A percentile compares a stretch with the other conserved stretches of the same genome.
Evolutionary conservation across 2,797 vertebrate genomes (phyloP).

Genomic region (Petrocephalus sullivani): DNA sequence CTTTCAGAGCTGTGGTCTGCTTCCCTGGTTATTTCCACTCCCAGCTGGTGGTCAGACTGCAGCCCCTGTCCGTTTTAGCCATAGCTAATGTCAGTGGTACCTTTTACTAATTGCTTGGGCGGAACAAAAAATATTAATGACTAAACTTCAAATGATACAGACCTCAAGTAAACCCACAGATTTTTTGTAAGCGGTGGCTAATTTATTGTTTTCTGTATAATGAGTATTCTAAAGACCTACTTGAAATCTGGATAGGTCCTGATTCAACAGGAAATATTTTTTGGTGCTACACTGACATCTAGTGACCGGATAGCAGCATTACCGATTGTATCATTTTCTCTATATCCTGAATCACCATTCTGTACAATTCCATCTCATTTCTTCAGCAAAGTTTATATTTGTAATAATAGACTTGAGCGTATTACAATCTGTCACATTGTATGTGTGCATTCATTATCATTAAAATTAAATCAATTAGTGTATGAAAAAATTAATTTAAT

Average conservation of each 20-base stretch:
- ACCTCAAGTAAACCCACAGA: neutral
- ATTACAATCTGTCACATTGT: neutral
- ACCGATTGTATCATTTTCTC: neutral
- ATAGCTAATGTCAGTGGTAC: neutral
- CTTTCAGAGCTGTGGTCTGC: neutral
- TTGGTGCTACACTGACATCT: conserved; percentile 4
- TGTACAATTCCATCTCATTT: neutral
- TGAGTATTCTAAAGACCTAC: neutral
- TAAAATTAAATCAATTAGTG: neutral
- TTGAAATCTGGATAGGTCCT: neutral
- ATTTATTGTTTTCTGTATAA: neutral
- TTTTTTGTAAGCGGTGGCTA: neutral
- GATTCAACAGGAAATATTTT: neutral
- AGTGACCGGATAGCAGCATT: neutral
- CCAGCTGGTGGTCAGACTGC: neutral
- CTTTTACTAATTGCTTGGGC: neutral
- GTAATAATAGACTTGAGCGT: neutral
- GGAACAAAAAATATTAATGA: neutral
- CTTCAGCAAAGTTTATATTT: neutral
- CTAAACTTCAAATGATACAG: neutral
- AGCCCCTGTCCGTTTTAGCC: neutral
- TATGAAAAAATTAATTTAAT: neutral
- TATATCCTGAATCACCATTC: neutral
- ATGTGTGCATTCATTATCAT: neutral
- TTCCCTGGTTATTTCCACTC: neutral